These are phyloP conservation scores for Hypena proboscidalis DNA, from an alignment of 2,888 invertebrate species.

Conservation along the genomic window DNA sequence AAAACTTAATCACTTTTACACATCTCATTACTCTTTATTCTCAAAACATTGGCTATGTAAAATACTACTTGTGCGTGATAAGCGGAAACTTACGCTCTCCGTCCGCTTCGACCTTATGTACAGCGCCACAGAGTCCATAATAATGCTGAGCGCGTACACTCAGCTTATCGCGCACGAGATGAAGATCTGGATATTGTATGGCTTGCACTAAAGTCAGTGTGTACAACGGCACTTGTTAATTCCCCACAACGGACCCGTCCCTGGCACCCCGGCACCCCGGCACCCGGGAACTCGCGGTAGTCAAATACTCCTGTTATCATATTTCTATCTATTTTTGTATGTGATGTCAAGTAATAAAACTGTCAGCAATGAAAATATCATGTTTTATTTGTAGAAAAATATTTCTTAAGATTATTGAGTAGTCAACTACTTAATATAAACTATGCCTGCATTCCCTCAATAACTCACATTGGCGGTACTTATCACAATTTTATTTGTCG, in stretches of 20 bases:
- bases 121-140: too few species aligned
- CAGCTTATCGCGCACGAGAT: too few species aligned
- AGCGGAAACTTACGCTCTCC: too few species aligned
- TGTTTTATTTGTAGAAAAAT: constrained; percentile 35
- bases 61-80: too few species aligned
- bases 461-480: constrained; percentile 20
- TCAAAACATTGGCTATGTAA: too few species aligned
- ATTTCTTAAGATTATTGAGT: constrained; percentile 9
- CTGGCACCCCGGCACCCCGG: too few species aligned
- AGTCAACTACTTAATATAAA: constrained; percentile 13
- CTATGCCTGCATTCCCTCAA: constrained; percentile 2
- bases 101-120: too few species aligned
- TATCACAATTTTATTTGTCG: constrained; percentile 35
- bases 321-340: constrained; percentile 49
- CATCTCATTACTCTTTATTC: too few species aligned
- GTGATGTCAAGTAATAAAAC: constrained; percentile 41
- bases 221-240: not conserved
- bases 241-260: not conserved
- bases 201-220: not conserved
- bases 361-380: constrained; percentile 31
- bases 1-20: too few species aligned
- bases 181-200: too few species aligned
- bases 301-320: constrained; percentile 21
- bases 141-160: too few species aligned
- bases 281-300: not conserved